These are phyloP conservation scores for Acanthosepion esculentum DNA, from an alignment of 2,888 invertebrate genomes.

Conservation along the genomic window DNA sequence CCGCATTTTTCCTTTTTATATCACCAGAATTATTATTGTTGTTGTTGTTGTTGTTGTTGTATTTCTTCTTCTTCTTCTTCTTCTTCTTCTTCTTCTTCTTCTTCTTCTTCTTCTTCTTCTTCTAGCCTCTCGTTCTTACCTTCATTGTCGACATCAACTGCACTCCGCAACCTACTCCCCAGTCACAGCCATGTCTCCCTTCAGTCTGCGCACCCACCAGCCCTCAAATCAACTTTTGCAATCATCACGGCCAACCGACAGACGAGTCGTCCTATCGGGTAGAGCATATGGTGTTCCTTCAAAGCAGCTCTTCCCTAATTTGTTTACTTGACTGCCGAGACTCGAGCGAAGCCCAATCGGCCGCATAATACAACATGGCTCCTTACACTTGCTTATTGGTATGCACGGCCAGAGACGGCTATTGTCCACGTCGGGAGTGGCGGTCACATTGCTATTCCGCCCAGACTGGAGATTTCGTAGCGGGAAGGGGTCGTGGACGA, in stretches of 20 bases:
- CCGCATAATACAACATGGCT: background rate
- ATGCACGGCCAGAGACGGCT: background rate
- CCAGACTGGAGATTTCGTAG: background rate
- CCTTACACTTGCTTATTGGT: background rate
- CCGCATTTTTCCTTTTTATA: no score
- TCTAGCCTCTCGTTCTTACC: no score
- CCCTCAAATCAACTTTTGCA: no score
- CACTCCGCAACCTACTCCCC: background rate
- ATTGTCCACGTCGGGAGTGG: background rate
- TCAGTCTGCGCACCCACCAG: no score
- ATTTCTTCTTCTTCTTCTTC: background rate
- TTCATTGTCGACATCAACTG: background rate
- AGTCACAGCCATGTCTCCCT: background rate
- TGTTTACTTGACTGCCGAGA: background rate
- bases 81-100: background rate
- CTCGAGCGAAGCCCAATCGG: background rate
- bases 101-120: background rate
- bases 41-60: no score
- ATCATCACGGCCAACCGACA: no score
- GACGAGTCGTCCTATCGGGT: background rate
- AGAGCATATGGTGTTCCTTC: background rate
- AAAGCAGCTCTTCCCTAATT: background rate
- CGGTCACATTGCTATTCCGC: background rate
- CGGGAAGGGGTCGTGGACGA: background rate
- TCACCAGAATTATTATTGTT: no score